Percentiles rank a stretch among this genome's conserved stretches.
These are phyloP conservation scores for Caradrina clavipalpis DNA, from an alignment of 2,888 invertebrate genomes.

Conservation along the genomic window DNA sequence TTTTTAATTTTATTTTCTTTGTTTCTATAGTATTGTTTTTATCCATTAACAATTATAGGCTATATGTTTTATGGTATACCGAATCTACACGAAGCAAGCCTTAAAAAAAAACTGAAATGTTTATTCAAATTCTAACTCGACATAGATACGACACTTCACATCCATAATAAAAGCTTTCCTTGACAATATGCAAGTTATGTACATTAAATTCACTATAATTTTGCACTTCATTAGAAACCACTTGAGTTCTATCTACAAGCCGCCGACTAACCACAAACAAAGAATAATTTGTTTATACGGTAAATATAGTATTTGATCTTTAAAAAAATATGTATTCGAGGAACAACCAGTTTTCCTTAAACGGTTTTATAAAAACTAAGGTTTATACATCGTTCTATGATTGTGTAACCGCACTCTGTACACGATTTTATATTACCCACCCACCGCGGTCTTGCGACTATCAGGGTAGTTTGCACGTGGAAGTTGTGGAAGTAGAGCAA, in stretches of 20 bases:
- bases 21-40: too few species aligned
- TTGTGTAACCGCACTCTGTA: not conserved
- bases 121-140: too few species aligned
- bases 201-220: constrained; percentile 5
- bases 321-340: constrained; percentile 9
- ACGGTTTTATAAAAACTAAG: constrained; percentile 12
- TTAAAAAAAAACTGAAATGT: too few species aligned
- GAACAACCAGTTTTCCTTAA: constrained; percentile 33
- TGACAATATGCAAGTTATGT: not conserved
- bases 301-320: constrained; percentile 7
- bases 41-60: too few species aligned
- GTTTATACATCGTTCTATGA: not conserved
- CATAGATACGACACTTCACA: too few species aligned
- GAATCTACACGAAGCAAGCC: too few species aligned
- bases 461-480: too few species aligned
- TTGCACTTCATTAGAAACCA: constrained; percentile 13
- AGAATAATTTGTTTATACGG: constrained; percentile 1
- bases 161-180: not conserved
- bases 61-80: too few species aligned
- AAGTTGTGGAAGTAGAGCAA: not conserved
- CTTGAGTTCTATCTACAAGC: constrained; percentile 3
- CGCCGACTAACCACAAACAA: constrained; percentile 20
- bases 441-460: not conserved
- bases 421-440: not conserved
- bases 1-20: too few species aligned